Conservation (phyloP, 1,140 invertebrate species). For the Eriosoma lanigerum region DNA sequence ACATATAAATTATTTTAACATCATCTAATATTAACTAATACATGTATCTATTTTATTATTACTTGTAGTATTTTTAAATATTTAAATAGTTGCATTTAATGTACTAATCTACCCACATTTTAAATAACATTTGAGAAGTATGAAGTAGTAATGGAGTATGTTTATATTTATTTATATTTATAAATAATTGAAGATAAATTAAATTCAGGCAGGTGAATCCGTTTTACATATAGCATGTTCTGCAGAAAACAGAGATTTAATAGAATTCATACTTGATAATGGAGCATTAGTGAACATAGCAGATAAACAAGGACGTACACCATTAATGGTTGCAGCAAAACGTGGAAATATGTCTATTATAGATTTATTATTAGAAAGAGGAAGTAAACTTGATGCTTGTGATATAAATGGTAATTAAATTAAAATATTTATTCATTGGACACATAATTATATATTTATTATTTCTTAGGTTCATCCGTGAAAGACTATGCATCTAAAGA, state of each 20-base stretch:
- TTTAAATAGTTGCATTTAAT: too few relatives aligned
- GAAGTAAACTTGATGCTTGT: slow-evolving; percentile 55
- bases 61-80: neutral
- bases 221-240: slow-evolving; percentile 55
- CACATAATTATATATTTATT: slow-evolving; percentile 11
- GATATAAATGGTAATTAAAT: slow-evolving; percentile 56
- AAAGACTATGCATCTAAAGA: slow-evolving; percentile 57
- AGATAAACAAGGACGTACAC: slow-evolving; percentile 63
- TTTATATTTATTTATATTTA: neutral
- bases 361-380: slow-evolving; percentile 56
- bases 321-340: slow-evolving; percentile 63
- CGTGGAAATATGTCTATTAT: slow-evolving; percentile 58
- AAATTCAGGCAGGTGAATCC: slow-evolving; percentile 55
- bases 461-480: slow-evolving; percentile 56
- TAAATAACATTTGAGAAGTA: slow-evolving; percentile 23
- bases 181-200: neutral
- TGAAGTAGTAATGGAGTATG: slow-evolving; percentile 14
- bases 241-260: slow-evolving; percentile 59
- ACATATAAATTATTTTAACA: neutral
- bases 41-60: neutral
- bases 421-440: slow-evolving; percentile 8
- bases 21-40: neutral
- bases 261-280: slow-evolving; percentile 63
- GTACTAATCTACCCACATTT: neutral
- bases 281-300: slow-evolving; percentile 64